Evolutionary conservation across 2,797 vertebrate genomes (phyloP).

Genomic region (Lutjanus argentimaculatus): DNA sequence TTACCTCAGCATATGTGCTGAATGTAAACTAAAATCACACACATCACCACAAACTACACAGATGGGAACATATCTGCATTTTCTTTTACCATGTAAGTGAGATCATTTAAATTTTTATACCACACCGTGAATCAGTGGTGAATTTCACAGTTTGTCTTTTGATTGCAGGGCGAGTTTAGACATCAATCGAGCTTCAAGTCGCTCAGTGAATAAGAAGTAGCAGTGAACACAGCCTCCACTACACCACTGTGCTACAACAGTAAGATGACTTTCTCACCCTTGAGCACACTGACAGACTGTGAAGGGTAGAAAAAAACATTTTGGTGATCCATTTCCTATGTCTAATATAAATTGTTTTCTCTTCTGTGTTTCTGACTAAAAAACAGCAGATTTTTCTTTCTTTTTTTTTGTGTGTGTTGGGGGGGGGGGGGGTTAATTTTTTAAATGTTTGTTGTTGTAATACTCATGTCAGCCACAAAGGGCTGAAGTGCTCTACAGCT

Average conservation of each 20-base stretch:
- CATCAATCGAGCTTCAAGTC: neutral
- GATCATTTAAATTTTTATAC: conserved; percentile 17
- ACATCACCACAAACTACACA: conserved; percentile 14
- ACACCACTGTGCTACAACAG: conserved; percentile 8
- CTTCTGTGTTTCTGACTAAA: too few species aligned
- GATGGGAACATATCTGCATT: conserved; percentile 15
- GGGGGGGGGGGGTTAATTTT: too few species aligned
- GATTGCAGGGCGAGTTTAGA: neutral
- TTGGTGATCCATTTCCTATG: too few species aligned
- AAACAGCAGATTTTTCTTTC: too few species aligned
- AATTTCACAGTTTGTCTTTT: neutral
- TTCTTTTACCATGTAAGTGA: neutral
- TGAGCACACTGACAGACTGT: conserved; percentile 12
- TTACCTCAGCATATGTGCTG: conserved; percentile 25
- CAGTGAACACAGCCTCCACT: neutral
- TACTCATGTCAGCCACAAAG: too few species aligned
- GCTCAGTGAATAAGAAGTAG: neutral
- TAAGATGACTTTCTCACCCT: conserved; percentile 3
- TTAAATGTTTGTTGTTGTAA: too few species aligned
- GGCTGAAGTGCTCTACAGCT: too few species aligned
- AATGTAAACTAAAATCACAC: conserved; percentile 17
- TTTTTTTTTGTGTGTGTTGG: too few species aligned
- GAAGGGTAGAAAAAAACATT: neutral
- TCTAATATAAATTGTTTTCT: too few species aligned
- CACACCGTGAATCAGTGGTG: conserved; percentile 10